A percentile compares a stretch with the other conserved stretches of the same genome.
These are phyloP conservation scores for Chionoecetes opilio DNA, from an alignment of 1,140 invertebrate genomes.

Conservation along the genomic window DNA sequence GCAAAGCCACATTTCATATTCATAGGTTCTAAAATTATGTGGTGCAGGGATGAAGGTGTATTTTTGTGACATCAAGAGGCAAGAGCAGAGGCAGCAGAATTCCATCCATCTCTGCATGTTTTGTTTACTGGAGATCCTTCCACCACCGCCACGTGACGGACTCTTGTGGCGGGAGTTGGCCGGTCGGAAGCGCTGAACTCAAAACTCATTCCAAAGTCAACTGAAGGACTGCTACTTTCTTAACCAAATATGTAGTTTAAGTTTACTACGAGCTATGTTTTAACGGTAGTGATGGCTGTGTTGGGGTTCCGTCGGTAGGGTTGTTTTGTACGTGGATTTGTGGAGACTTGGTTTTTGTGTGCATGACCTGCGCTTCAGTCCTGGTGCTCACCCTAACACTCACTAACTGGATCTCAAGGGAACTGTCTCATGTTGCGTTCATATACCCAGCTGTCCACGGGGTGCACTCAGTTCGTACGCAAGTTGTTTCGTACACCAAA, in stretches of 20 bases:
- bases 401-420: conserved; percentile 72
- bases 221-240: conserved; percentile 42
- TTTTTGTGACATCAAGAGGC: neutral
- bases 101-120: conserved; percentile 53
- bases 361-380: conserved; percentile 46
- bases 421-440: conserved; percentile 51
- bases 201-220: conserved; percentile 68
- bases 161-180: neutral
- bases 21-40: too few relatives aligned
- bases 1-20: too few relatives aligned
- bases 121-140: neutral
- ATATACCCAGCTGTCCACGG: neutral
- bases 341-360: conserved; percentile 32
- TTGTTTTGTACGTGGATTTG: neutral
- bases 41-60: neutral
- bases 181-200: neutral
- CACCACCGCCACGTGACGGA: neutral
- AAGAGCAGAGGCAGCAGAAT: conserved; percentile 40
- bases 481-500: too few relatives aligned
- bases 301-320: neutral
- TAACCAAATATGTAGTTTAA: conserved; percentile 72
- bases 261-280: conserved; percentile 4
- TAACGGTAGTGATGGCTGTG: conserved; percentile 67
- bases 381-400: conserved; percentile 67
- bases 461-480: too few relatives aligned